Percentiles rank a stretch among this genome's conserved stretches.
Conservation (phyloP, 1,140 invertebrate genomes). For the Neodiprion virginianus region DNA sequence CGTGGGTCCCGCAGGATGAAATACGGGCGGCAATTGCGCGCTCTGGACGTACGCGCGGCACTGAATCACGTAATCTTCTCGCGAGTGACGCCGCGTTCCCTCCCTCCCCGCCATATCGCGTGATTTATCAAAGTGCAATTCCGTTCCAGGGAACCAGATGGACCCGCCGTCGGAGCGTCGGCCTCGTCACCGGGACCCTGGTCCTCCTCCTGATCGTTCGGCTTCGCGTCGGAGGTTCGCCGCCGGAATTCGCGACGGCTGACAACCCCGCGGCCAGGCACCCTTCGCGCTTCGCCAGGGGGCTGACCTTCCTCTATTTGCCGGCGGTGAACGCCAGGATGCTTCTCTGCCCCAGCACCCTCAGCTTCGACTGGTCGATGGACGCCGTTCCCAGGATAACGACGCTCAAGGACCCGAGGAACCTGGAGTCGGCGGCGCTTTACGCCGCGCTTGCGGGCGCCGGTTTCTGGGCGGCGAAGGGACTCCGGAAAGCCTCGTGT, state of each 20-base stretch:
- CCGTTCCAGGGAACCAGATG: conserved; percentile 39
- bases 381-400: conserved; percentile 85
- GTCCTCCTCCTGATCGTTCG: conserved; percentile 50
- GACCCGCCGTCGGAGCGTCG: conserved; percentile 41
- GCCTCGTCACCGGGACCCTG: conserved; percentile 52
- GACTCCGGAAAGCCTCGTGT: conserved; percentile 43
- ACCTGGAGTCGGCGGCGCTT: conserved; percentile 74
- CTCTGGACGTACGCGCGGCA: background rate
- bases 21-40: conserved; percentile 1
- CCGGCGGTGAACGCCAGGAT: conserved; percentile 87
- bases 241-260: conserved; percentile 82
- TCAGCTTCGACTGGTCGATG: conserved; percentile 98
- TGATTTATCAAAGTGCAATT: background rate
- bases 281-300: conserved; percentile 71
- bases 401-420: conserved; percentile 76
- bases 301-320: conserved; percentile 87
- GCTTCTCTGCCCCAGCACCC: conserved; percentile 78
- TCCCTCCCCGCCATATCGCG: background rate
- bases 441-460: conserved; percentile 66
- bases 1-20: background rate
- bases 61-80: conserved; percentile 7
- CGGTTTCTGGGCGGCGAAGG: conserved; percentile 45
- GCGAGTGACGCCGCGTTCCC: background rate
- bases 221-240: conserved; percentile 51
- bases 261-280: conserved; percentile 90